Evolutionary conservation across 2,888 invertebrate genomes (phyloP), one percentile per base, ranked within the genome.

Genomic region (Carcina quercana): DNA sequence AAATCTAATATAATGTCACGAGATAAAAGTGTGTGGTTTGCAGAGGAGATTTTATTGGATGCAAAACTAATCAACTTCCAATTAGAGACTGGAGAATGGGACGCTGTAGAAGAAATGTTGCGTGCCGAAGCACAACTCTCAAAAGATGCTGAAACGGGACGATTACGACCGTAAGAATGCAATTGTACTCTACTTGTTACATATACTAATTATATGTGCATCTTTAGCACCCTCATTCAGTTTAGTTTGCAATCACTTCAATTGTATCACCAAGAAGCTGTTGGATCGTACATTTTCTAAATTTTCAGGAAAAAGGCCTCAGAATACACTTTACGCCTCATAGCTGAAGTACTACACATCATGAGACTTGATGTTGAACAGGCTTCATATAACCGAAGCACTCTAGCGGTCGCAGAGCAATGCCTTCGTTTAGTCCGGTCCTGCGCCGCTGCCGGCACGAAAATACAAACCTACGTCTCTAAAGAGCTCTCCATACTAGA

Each of bases 1-100:
- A 5, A n/a, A n/a, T n/a, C n/a, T n/a, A n/a, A n/a, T n/a, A 24
- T 21, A 58, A 83, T 85, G 85, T 84, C 84, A 34, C 71, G 84
- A 39, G 85, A 85, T 59, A 85, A 85, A 68, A 84, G 82, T 47
- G 84, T 83, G 22, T 84, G 84, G 84, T 85, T 83, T 43, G 84
- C 82, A 4, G 85, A 85, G 55, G 85, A 85, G 49, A 84, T 85
- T 45, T 52, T 85, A 28, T 53, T 85, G 36, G 84, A 85, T 54
- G 84, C 84, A 5, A 84, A 84, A 51, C 60, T 85, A 27, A 84
- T 85, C 21, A 84, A 85, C 50, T 80, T 71, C 31, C 83, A 84
- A 50, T 49, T 85, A 40, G 84, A 84, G 52, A 71, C 79, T 0
- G 84, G 84, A 53, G 85, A 86, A 70, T 85, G 82, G 79, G 78